Evolutionary conservation across 2,113 vertebrate species (phyloP), one percentile per base, ranked within the genome.

Genomic region (Ursus arctos): DNA sequence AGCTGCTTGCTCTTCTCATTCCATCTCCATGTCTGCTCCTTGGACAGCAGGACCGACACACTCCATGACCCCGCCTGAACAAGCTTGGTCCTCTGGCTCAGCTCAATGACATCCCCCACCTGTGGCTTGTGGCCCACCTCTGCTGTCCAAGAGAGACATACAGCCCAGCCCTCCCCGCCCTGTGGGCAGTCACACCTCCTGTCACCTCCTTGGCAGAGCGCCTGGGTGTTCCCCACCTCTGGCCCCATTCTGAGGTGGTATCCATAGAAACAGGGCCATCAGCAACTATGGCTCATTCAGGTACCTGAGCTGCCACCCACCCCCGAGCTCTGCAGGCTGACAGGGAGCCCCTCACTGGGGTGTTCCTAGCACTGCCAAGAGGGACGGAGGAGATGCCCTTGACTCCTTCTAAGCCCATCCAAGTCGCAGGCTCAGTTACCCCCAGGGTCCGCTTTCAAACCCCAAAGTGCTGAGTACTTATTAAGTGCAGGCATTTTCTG

Each of bases 211-310:
- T 31, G 84, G 95, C 85, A 84, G 49, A 80, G 28, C 36, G 31
- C 82, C 65, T 14, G 53, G 65, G 72, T 79, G 89, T 28, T 59
- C 72, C 77, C 49, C 7, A 74, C 43, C 88, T 65, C 81, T 96
- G 95, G 89, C 49, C 94, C 88, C 92, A 96, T 96, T 93, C 74
- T 28, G 81, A 79, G 81, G 88, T 4, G 1, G 94, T 97, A 88
- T 97, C 97, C 93, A 97, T 98, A 72, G 96, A 95, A 96, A 97
- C 94, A 47, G 47, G 51, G 7, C 59, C 2, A 2, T 2, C 43
- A 92, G 61, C 51, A 21, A 36, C 61, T n/a, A 33, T 43, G 49
- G 40, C 36, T 93, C 7, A 0, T 3, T 14, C 3, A 33, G 63
- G 81, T 43, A 95, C 86, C 69, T 71, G 57, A 81, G 67, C 47